These are phyloP conservation scores for Drosophila quadrilineata DNA, from an alignment of 1,140 invertebrate genomes.

Conservation along the genomic window DNA sequence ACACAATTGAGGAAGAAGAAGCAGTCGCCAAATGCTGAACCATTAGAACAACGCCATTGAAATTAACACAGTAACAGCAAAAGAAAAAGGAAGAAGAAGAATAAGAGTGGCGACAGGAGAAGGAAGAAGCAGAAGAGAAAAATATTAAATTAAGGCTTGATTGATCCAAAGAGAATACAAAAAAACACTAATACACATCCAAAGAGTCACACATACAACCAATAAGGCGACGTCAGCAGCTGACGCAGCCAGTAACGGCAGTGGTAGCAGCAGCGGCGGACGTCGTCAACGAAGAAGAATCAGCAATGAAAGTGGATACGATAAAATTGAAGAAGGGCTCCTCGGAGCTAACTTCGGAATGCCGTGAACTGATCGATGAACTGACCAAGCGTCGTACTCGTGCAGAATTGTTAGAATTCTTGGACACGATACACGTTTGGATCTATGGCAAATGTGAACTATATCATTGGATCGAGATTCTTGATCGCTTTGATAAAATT, in stretches of 20 bases:
- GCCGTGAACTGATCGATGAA: conserved; percentile 90
- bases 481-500: conserved; percentile 92
- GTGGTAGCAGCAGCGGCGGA: conserved; percentile 14
- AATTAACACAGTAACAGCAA: too few species aligned
- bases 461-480: conserved; percentile 94
- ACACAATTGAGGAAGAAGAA: too few species aligned
- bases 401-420: conserved; percentile 87
- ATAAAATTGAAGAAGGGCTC: conserved; percentile 93
- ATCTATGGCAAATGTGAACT: conserved; percentile 95
- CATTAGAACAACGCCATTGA: too few species aligned
- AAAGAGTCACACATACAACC: conserved; percentile 28
- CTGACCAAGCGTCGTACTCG: conserved; percentile 86
- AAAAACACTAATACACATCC: conserved; percentile 17
- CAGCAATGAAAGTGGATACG: conserved; percentile 92
- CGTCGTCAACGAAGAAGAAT: conserved; percentile 91
- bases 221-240: conserved; percentile 36
- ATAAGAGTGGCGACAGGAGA: too few species aligned
- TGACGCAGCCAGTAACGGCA: conserved; percentile 8
- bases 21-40: too few species aligned
- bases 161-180: conserved; percentile 19
- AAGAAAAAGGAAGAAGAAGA: background rate
- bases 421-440: conserved; percentile 91
- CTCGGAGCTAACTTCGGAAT: conserved; percentile 93
- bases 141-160: too few species aligned
- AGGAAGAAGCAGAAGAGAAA: too few species aligned